Base-by-base conservation (phyloP, 2,113 vertebrate species). In the Ctenodactylus gundi region DNA sequence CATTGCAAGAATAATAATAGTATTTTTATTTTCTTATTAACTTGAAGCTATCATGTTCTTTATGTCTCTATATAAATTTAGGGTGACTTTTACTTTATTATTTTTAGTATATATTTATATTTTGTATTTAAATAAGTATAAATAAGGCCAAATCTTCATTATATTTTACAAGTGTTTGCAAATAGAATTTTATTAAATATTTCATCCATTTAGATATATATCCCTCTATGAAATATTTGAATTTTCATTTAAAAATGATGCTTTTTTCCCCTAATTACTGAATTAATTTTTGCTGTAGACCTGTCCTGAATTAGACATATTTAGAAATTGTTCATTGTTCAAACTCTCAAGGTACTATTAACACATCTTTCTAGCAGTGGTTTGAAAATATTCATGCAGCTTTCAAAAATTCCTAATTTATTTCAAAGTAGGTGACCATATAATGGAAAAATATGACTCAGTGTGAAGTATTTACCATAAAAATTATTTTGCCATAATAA, bases 321-420 rank as follows among this genome's bases (percentile, higher is more conserved):
- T 77, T 60, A 85, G 49, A 88, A 86, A 76, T 49, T 41, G 27
- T 57, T 95, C 44, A 31, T 88, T 62, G 7, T 81, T 93, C 49
- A 64, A 36, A 75, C 23, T 84, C 34, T 91, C 86, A 53, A 36
- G 49, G 31, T 80, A 46, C 17, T 51, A 83, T 85, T 78, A 85
- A 70, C n/a, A 81, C 1, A 36, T 49, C 72, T 96, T 88, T 64
- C 60, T 87, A 6, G 17, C 18, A 84, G 39, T 41, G 44, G 4
- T 85, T 80, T 95, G 51, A 95, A 87, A 93, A 91, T 91, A 86
- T 80, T 86, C 70, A 67, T 53, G 84, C 41, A 46, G 53, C 15
- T 94, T 91, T 80, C 60, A 80, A 93, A 93, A 70, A 55, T 84
- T 86, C 44, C 60, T 91, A 84, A 86, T 93, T 95, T 93, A 60